These are phyloP conservation scores for Hydropotes inermis DNA, from an alignment of 2,113 vertebrate genomes.

Conservation along the genomic window DNA sequence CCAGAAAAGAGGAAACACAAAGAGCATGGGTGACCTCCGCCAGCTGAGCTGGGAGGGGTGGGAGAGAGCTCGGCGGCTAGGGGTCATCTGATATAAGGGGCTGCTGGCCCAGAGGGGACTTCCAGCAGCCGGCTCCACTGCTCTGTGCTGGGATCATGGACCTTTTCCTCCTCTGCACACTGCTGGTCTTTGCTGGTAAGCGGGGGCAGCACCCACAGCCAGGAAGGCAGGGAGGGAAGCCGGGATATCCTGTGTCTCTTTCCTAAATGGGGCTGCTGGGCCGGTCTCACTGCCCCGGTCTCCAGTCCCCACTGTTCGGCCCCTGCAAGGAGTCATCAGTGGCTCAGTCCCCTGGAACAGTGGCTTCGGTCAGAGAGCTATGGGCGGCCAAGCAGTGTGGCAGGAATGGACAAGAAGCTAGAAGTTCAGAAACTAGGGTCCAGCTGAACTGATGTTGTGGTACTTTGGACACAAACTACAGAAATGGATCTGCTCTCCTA, in stretches of 20 bases:
- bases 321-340: neutral
- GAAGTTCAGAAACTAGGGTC: neutral
- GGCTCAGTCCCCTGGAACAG: neutral
- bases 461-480: too few species aligned
- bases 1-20: conserved; percentile 45
- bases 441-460: neutral
- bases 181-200: conserved; percentile 61
- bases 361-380: neutral
- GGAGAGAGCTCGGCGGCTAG: fast-evolving
- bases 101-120: neutral
- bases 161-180: neutral
- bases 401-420: neutral
- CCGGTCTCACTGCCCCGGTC: neutral
- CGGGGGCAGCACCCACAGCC: neutral
- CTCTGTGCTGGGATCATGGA: conserved; percentile 17
- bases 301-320: neutral
- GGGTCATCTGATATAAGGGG: neutral
- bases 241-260: fast-evolving
- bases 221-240: neutral
- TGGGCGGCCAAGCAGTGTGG: too few species aligned
- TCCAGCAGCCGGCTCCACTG: neutral
- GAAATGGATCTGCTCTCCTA: neutral
- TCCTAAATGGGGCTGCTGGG: neutral
- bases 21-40: fast-evolving
- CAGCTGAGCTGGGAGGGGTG: too few species aligned